These are phyloP conservation scores for Hylaeus volcanicus DNA, from an alignment of 1,140 invertebrate genomes.

Conservation along the genomic window DNA sequence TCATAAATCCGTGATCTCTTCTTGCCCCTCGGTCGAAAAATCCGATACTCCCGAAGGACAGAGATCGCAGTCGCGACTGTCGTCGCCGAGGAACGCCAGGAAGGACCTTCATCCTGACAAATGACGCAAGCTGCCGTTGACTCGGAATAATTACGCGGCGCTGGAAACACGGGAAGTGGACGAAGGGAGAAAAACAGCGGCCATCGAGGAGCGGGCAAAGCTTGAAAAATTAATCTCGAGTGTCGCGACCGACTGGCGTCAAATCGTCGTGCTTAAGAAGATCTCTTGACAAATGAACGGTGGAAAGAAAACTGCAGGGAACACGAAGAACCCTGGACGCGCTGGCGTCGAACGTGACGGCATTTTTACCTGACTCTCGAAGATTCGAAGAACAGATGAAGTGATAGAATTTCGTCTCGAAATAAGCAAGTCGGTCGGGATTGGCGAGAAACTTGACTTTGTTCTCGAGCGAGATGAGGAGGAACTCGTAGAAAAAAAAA, in stretches of 20 bases:
- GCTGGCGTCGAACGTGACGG: too few species aligned
- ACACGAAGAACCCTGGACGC: background rate
- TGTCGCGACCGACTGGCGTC: conserved; percentile 56
- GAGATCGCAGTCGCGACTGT: conserved; percentile 1
- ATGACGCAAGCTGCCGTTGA: conserved; percentile 58
- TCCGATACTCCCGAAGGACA: background rate
- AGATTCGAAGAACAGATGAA: too few species aligned
- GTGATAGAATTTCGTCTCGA: too few species aligned
- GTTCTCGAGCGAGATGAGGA: too few species aligned
- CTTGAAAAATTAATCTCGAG: conserved; percentile 72
- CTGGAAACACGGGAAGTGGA: conserved; percentile 65
- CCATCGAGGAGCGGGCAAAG: conserved; percentile 53
- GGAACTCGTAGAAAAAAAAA: too few species aligned
- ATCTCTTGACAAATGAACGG: conserved; percentile 67
- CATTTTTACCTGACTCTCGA: too few species aligned
- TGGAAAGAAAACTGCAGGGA: conserved; percentile 23
- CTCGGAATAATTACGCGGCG: conserved; percentile 65
- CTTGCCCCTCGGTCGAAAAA: conserved; percentile 1
- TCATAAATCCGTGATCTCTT: background rate
- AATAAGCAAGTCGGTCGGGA: too few species aligned
- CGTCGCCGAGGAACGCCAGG: conserved; percentile 37
- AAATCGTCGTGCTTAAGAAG: conserved; percentile 57
- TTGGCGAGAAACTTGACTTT: too few species aligned
- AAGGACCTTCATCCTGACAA: conserved; percentile 71
- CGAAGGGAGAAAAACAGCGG: conserved; percentile 57